Percentiles rank a stretch among this genome's conserved stretches.
Evolutionary conservation across 1,140 invertebrate genomes (phyloP).

Genomic region (Delia radicum): DNA sequence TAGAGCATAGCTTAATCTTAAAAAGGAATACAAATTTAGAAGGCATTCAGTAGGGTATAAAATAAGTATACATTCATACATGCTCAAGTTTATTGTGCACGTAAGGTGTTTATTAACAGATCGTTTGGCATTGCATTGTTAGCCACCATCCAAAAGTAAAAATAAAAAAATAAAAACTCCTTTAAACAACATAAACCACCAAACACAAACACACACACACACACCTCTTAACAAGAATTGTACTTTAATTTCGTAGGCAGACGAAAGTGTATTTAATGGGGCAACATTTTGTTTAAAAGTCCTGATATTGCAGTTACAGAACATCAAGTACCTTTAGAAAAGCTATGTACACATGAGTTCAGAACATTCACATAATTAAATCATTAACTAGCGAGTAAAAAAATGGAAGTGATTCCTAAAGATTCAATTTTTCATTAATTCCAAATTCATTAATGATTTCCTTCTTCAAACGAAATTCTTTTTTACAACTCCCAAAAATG

Average conservation of each 20-base stretch:
- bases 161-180: background rate
- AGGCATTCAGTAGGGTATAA: background rate
- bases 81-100: background rate
- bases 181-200: background rate
- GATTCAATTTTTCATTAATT: too few relatives aligned
- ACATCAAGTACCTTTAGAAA: too few relatives aligned
- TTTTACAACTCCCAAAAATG: too few relatives aligned
- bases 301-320: background rate
- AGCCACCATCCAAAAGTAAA: background rate
- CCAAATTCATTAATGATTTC: too few relatives aligned
- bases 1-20: too few relatives aligned
- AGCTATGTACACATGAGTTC: too few relatives aligned
- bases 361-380: too few relatives aligned
- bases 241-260: background rate
- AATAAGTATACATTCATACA: background rate
- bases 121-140: slow-evolving; percentile 39
- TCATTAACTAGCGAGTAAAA: too few relatives aligned
- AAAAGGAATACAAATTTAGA: too few relatives aligned
- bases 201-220: background rate
- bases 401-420: too few relatives aligned
- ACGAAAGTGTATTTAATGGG: background rate
- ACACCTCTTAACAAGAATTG: background rate
- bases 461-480: too few relatives aligned
- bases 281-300: background rate
- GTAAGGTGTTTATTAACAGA: slow-evolving; percentile 55